Percentiles rank a stretch among this genome's conserved stretches.
Evolutionary conservation across 1,140 invertebrate species (phyloP).

Genomic region (Meteorus sp.): DNA sequence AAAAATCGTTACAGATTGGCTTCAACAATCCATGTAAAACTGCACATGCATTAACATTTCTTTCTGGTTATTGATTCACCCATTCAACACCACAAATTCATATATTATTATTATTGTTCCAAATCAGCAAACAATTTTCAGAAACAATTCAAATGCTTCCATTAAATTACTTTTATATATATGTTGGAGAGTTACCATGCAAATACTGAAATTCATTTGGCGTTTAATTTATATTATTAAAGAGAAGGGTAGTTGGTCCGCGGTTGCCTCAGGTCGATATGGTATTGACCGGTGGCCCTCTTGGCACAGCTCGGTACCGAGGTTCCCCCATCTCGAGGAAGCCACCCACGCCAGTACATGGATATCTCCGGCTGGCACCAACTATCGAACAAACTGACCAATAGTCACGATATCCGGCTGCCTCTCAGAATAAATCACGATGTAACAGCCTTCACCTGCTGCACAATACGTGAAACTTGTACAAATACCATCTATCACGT

Average conservation of each 20-base stretch:
- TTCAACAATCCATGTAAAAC: not conserved
- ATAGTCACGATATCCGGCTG: constrained; percentile 57
- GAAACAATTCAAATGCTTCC: too few species aligned
- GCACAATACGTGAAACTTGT: not conserved
- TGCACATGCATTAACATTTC: not conserved
- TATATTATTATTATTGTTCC: not conserved
- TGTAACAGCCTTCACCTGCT: constrained; percentile 14
- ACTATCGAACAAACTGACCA: constrained; percentile 63
- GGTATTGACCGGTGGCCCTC: constrained; percentile 61
- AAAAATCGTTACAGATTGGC: too few species aligned
- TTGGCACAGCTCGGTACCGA: constrained; percentile 59
- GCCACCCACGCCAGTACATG: constrained; percentile 26
- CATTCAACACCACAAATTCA: too few species aligned
- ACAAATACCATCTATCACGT: not conserved
- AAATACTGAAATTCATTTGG: too few species aligned
- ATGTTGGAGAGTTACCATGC: too few species aligned
- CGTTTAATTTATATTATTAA: too few species aligned
- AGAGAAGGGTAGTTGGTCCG: constrained; percentile 3
- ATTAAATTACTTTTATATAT: too few species aligned
- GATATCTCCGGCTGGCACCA: constrained; percentile 57
- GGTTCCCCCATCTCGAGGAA: constrained; percentile 34
- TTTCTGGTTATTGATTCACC: not conserved
- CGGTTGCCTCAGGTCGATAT: constrained; percentile 44
- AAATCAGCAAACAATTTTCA: too few species aligned
- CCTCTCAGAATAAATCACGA: constrained; percentile 1